Evolutionary conservation across 2,797 vertebrate genomes (phyloP).

Genomic region (Pseudopleuronectes americanus): DNA sequence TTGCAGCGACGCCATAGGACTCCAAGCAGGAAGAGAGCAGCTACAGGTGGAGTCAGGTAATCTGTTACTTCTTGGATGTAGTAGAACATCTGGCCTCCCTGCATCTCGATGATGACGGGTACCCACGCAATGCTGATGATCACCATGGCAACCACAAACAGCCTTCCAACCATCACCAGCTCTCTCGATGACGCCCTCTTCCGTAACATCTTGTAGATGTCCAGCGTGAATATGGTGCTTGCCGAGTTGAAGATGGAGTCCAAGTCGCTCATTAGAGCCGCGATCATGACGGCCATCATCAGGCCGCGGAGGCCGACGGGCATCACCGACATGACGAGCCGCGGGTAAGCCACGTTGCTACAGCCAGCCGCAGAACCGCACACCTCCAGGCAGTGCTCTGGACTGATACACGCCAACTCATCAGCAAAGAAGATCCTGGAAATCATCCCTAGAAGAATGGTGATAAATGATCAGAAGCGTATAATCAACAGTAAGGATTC

Average conservation of each 20-base stretch:
- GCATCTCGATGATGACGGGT: conserved; percentile 96
- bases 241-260: conserved; percentile 98
- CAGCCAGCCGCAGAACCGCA: conserved; percentile 93
- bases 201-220: conserved; percentile 91
- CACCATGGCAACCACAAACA: conserved; percentile 95
- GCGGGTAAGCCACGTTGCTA: conserved; percentile 95
- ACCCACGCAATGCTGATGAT: conserved; percentile 95
- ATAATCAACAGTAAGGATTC: background rate
- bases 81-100: conserved; percentile 97
- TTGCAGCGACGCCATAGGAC: conserved; percentile 96
- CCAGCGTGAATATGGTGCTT: conserved; percentile 96
- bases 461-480: background rate
- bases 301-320: conserved; percentile 93
- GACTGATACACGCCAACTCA: conserved; percentile 92
- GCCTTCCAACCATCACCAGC: conserved; percentile 90
- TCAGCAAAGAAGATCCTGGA: conserved; percentile 92
- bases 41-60: conserved; percentile 94
- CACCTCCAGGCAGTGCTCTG: conserved; percentile 93
- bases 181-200: conserved; percentile 85
- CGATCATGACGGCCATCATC: conserved; percentile 99
- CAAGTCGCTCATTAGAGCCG: conserved; percentile 96
- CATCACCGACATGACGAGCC: conserved; percentile 93
- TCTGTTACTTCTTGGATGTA: conserved; percentile 95
- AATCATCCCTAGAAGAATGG: conserved; percentile 85
- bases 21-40: conserved; percentile 93